Evolutionary conservation across 1,140 invertebrate species (phyloP).

Genomic region (Drosophila trapezifrons): DNA sequence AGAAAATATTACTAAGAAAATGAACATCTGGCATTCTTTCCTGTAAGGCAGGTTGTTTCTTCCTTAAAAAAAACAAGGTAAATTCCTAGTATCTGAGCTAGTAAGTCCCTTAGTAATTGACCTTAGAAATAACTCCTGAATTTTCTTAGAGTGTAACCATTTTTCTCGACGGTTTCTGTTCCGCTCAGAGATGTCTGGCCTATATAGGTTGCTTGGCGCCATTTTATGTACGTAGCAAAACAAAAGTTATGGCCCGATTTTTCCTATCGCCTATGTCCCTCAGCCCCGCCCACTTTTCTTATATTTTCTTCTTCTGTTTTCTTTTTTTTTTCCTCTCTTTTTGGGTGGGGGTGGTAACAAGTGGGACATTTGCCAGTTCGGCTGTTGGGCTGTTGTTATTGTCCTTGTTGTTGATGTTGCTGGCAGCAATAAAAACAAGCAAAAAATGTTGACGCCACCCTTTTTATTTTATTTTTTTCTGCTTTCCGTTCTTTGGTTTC

Average conservation of each 20-base stretch:
- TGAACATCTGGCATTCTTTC: too few species aligned
- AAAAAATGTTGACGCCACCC: conserved; percentile 80
- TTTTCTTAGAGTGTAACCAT: conserved; percentile 24
- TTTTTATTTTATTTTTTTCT: conserved; percentile 46
- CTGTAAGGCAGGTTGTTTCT: neutral
- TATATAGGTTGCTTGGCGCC: conserved; percentile 82
- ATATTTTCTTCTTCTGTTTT: conserved; percentile 22
- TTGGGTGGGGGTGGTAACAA: conserved; percentile 64
- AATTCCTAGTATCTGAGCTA: too few species aligned
- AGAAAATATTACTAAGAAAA: neutral
- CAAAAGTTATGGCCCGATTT: conserved; percentile 81
- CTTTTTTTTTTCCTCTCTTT: conserved; percentile 2
- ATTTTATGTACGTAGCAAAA: conserved; percentile 82
- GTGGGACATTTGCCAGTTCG: conserved; percentile 79
- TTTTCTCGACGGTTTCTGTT: conserved; percentile 37
- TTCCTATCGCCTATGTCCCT: conserved; percentile 51
- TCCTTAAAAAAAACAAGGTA: neutral
- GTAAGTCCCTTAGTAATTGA: neutral
- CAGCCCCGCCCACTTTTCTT: conserved; percentile 29
- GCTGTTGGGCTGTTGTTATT: conserved; percentile 38
- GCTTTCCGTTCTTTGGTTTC: conserved; percentile 39
- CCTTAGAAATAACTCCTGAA: too few species aligned
- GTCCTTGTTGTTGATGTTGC: conserved; percentile 63
- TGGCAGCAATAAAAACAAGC: conserved; percentile 77
- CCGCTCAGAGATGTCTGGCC: conserved; percentile 65